Evolutionary conservation across 1,140 invertebrate species (phyloP).

Genomic region (Riptortus pedestris): DNA sequence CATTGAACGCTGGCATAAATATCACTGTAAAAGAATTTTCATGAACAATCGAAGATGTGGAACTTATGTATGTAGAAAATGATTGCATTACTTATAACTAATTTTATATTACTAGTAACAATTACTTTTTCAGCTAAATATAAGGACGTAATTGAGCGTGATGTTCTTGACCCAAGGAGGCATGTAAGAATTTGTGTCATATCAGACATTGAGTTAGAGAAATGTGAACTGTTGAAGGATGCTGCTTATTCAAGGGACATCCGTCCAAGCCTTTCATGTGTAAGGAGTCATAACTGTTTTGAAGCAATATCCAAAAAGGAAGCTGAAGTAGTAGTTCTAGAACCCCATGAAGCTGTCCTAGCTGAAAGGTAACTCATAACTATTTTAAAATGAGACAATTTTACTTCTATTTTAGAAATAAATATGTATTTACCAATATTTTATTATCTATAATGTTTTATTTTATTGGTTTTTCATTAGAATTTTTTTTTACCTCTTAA

Average conservation of each 20-base stretch:
- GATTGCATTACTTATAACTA: no score
- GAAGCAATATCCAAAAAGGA: constrained; percentile 48
- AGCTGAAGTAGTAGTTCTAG: constrained; percentile 50
- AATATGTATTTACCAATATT: background rate
- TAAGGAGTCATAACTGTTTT: constrained; percentile 52
- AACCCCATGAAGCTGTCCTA: constrained; percentile 46
- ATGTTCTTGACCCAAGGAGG: constrained; percentile 46
- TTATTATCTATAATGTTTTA: background rate
- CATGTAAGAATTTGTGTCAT: constrained; percentile 53
- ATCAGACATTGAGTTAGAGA: constrained; percentile 46
- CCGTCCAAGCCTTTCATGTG: constrained; percentile 56
- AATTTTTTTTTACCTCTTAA: no score
- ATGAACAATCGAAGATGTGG: no score
- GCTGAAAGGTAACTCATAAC: constrained; percentile 40
- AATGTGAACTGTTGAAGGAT: constrained; percentile 53
- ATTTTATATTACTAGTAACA: no score
- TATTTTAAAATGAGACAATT: background rate
- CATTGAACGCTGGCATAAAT: no score
- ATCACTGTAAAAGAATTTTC: no score
- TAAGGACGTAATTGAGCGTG: constrained; percentile 64
- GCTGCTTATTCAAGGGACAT: constrained; percentile 62
- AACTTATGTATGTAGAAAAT: no score
- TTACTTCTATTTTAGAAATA: background rate
- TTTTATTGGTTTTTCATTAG: background rate
- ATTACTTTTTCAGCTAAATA: constrained; percentile 54